Evolutionary conservation across 2,888 invertebrate genomes (phyloP), one percentile per base, ranked within the genome.

Genomic region (Eupithecia inturbata): DNA sequence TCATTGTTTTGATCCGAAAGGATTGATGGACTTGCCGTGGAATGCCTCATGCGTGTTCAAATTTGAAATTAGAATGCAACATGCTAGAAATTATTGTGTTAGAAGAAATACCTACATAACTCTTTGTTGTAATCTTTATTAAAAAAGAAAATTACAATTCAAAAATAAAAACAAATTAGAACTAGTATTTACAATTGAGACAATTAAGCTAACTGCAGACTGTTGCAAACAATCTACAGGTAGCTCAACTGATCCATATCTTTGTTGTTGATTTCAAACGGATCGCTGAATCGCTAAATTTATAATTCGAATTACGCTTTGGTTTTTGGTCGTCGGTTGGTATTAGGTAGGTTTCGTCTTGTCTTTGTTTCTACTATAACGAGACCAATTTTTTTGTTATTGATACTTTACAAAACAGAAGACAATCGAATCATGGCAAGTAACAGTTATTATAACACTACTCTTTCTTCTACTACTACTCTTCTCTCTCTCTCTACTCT

Each of bases 1-100:
- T 86, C 87, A 92, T 92, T 92, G 93, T 93, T 94, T 92, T 93
- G 92, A 94, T 92, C 91, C 84, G 83, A 83, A 83, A 85, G 87
- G 91, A 91, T 92, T 91, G 91, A 88, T 84, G 88, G 84, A 87
- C 33, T 68, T 67, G 49, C 36, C 63, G 39, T 60, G 68, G 76
- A 76, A 76, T 76, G 71, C 67, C 22, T 53, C 39, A 45, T 70
- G 62, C 68, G 74, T 70, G 68, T 72, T 73, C 39, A 16, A n/a
- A 68, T 79, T 81, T 45, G 75, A 79, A 78, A 76, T 77, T 71
- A 31, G 33, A 76, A 70, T 77, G 71, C 70, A 73, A 72, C 67
- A 7, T 49, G 9, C 60, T 70, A 26, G n/a, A 71, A 64, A 68
- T 57, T 64, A 39, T 68, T 68, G 19, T 31, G 31, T n/a, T 19